These are phyloP conservation scores for Callocephalon fimbriatum DNA, from an alignment of 2,113 vertebrate species.

Conservation along the genomic window DNA sequence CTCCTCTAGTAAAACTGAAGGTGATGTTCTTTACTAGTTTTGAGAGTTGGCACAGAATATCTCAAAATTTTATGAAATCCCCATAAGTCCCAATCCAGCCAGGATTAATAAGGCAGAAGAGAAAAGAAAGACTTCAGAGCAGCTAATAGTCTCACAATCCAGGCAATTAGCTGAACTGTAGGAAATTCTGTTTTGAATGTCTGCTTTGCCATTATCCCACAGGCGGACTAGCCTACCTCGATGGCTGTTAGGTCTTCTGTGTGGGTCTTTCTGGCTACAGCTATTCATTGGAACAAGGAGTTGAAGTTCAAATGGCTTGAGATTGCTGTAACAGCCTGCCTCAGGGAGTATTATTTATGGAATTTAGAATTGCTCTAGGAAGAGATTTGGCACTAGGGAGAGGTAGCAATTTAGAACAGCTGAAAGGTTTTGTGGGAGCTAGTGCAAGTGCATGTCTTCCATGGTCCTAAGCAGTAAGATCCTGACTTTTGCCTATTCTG, in stretches of 20 bases:
- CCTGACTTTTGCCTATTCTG: background rate
- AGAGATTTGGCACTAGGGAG: background rate
- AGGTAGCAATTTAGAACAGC: background rate
- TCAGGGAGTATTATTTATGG: background rate
- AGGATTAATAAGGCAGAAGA: background rate
- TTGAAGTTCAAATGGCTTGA: background rate
- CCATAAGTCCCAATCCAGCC: background rate
- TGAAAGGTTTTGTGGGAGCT: background rate
- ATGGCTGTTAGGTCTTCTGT: background rate
- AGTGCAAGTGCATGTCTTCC: background rate
- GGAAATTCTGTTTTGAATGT: background rate
- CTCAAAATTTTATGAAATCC: background rate
- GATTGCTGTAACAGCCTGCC: background rate
- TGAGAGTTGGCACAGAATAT: background rate
- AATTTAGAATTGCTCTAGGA: background rate
- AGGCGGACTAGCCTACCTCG: background rate
- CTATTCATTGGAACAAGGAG: background rate
- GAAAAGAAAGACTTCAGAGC: background rate
- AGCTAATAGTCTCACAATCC: background rate
- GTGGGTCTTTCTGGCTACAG: background rate
- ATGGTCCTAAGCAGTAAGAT: rapidly evolving
- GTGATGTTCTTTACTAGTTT: background rate
- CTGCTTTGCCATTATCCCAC: background rate
- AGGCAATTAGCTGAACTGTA: background rate
- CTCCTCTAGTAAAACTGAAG: background rate